Evolutionary conservation across 2,113 vertebrate genomes (phyloP).

Genomic region (Mobula birostris): DNA sequence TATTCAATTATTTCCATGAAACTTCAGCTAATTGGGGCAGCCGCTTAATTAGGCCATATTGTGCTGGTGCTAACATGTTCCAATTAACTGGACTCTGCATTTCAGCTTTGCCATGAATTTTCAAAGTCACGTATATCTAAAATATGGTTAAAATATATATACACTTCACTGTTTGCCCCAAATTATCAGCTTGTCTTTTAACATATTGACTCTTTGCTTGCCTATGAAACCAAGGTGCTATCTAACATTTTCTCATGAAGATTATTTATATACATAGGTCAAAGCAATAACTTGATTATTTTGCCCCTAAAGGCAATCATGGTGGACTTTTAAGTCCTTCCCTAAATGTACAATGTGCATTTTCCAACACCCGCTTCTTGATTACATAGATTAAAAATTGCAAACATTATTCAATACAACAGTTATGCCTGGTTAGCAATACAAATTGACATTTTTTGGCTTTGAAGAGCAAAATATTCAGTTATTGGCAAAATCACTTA

Average conservation of each 20-base stretch:
- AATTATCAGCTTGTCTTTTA: background rate
- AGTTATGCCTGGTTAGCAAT: background rate
- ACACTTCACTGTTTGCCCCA: background rate
- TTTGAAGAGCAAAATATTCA: background rate
- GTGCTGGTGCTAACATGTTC: too few species aligned
- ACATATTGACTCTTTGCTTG: background rate
- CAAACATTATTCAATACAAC: background rate
- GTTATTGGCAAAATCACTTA: background rate
- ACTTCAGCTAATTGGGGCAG: too few species aligned
- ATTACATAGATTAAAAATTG: background rate
- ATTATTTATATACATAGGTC: background rate
- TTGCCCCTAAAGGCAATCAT: background rate
- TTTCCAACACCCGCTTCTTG: background rate
- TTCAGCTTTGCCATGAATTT: background rate
- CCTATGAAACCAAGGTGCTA: background rate
- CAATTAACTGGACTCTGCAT: background rate
- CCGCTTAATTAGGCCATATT: too few species aligned
- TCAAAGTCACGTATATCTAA: background rate
- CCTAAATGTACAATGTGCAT: background rate
- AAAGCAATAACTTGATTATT: background rate
- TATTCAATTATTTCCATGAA: too few species aligned
- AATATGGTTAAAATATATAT: background rate
- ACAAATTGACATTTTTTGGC: background rate
- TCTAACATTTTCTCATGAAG: background rate
- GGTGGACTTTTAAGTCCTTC: background rate